A percentile compares a stretch with the other conserved stretches of the same genome.
Conservation (phyloP, 2,797 vertebrate genomes). For the Erithacus rubecula region DNA sequence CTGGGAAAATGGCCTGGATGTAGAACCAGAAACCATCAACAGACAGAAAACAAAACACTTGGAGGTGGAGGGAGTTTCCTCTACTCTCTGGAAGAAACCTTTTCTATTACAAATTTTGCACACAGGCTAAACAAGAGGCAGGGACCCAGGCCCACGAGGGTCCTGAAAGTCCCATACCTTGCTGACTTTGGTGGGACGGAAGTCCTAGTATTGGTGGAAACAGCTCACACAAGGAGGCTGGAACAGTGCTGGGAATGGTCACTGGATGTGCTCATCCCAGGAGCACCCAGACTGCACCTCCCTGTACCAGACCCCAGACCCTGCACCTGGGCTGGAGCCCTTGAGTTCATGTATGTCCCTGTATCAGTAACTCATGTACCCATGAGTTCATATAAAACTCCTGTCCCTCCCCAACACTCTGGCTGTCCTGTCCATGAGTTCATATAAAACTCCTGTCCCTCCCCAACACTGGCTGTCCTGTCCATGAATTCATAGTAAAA, state of each 20-base stretch:
- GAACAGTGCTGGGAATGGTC: neutral
- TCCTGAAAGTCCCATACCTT: neutral
- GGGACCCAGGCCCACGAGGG: accelerated
- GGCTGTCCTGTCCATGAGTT: neutral
- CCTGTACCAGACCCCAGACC: neutral
- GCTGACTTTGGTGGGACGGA: neutral
- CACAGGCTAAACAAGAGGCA: neutral
- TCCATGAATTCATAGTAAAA: too few relatives aligned
- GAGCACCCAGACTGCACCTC: neutral
- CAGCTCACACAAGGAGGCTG: neutral
- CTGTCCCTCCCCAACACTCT: neutral
- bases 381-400: accelerated
- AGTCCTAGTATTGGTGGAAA: neutral
- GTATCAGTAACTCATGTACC: neutral
- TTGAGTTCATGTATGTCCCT: too few relatives aligned
- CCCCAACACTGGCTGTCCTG: too few relatives aligned
- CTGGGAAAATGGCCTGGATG: neutral
- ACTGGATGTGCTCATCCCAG: accelerated
- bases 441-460: neutral
- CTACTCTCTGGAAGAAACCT: too few relatives aligned
- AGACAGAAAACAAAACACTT: neutral
- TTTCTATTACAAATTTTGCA: neutral
- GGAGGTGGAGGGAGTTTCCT: neutral
- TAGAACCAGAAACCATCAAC: neutral
- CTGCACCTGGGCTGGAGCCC: neutral